Conservation (phyloP, 2,888 invertebrate species). For the Cantharis rustica region DNA sequence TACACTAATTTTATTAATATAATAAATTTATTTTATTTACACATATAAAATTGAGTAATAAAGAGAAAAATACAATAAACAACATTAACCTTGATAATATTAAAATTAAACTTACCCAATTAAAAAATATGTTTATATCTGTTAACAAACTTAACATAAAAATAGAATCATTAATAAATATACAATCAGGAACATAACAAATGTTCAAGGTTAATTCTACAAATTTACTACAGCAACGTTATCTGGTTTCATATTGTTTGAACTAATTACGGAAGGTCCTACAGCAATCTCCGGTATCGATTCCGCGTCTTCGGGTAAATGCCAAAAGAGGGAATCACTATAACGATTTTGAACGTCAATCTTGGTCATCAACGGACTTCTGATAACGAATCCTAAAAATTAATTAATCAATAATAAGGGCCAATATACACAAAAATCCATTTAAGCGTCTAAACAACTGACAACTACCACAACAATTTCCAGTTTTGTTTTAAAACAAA, state of each 20-base stretch:
- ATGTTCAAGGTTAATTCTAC: not conserved
- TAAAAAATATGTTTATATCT: not conserved
- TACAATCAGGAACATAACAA: not conserved
- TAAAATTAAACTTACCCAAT: not conserved
- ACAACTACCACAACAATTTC: not conserved
- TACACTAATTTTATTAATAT: not conserved
- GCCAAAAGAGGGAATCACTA: slow-evolving; percentile 69
- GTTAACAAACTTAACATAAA: not conserved
- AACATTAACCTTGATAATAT: not conserved
- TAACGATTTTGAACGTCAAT: slow-evolving; percentile 64
- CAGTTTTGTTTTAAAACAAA: too few species aligned
- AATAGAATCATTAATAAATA: not conserved
- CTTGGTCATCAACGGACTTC: slow-evolving; percentile 54
- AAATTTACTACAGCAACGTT: slow-evolving; percentile 9
- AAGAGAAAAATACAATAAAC: not conserved
- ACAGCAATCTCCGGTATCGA: not conserved
- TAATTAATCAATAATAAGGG: not conserved
- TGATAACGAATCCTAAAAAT: slow-evolving; percentile 54
- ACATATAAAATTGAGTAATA: not conserved
- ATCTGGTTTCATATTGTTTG: not conserved
- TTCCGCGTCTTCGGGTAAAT: slow-evolving; percentile 57
- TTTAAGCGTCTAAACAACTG: not conserved
- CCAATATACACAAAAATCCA: not conserved
- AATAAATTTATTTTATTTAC: not conserved
- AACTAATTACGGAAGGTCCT: not conserved